Base-by-base conservation (phyloP, 2,888 invertebrate genomes). In the Drosophila sordidula region DNA sequence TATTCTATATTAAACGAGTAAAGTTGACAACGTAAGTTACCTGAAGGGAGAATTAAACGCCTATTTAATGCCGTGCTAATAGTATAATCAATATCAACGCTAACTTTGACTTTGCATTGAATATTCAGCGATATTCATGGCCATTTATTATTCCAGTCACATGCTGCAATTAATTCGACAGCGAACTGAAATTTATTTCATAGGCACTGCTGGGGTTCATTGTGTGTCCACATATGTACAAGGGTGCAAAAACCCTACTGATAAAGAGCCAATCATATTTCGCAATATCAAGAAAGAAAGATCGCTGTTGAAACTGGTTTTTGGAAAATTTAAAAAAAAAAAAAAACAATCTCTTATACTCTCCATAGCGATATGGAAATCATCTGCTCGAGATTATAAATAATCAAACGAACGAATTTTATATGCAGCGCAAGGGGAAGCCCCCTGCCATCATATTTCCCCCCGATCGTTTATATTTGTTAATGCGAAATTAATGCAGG, bases 401-500 rank as follows among this genome's bases (percentile, higher is more conserved):
- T 77, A 70, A 79, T 70, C 59, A 66, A 82, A 65, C 51, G 25
- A 14, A 64, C 70, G 78, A 58, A 51, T 71, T 75, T 78, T 71
- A 82, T 77, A 58, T 75, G 22, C 34, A 42, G 26, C 16, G 11
- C 29, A 26, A 26, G 26, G 26, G 26, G 8, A 8, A 26, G 26
- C 9, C 9, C 29, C 42, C 39, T 38, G 3, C 36, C 6, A 0
- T 0, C 29, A 8, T 2, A 8, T 29, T 29, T 26, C 26, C 34
- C 1, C n/a, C 6, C n/a, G 57, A 55, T 69, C 70, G 65, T 58
- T 68, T 39, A 50, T 50, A 50, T 14, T 29, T 32, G n/a, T 50
- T 69, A 86, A 86, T 70, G 78, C 8, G 65, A 86, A 80, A 83
- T 86, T 73, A 83, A 86, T 80, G 78, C 85, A 80, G 69, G 71